phyloP scores from a whole-genome alignment of 2,797 vertebrate genomes.

The Podarcis siculus region DNA sequence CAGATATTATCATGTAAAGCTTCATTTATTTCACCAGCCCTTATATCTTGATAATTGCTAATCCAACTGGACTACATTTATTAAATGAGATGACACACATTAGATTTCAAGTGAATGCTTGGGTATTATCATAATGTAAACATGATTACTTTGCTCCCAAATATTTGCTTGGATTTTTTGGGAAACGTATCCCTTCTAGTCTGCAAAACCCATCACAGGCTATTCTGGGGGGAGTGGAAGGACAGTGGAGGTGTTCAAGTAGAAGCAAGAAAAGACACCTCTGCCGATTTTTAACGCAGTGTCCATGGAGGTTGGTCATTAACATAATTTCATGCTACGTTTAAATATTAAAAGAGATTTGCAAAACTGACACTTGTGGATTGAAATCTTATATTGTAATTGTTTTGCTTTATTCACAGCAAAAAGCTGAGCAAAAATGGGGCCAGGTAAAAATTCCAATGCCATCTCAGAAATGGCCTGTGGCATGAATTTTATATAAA shows the following conservation, averaged over 20 bases:
- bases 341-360: background rate
- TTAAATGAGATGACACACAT: slow-evolving; percentile 47
- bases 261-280: background rate
- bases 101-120: slow-evolving; percentile 47
- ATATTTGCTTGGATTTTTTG: slow-evolving; percentile 21
- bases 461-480: background rate
- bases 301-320: background rate
- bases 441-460: slow-evolving; percentile 7
- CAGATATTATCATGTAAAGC: slow-evolving; percentile 44
- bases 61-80: slow-evolving; percentile 47
- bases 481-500: background rate
- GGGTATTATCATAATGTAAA: slow-evolving; percentile 34
- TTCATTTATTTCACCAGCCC: slow-evolving; percentile 42
- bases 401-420: background rate
- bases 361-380: background rate
- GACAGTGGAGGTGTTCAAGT: background rate
- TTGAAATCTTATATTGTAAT: background rate
- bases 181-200: background rate
- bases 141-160: slow-evolving; percentile 29
- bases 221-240: background rate
- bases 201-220: background rate
- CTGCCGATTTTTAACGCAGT: slow-evolving; percentile 25
- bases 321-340: background rate
- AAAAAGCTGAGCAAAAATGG: background rate
- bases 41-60: slow-evolving; percentile 49